Evolutionary conservation across 2,888 invertebrate genomes (phyloP).

Genomic region (Cryptophagus acutangulus): DNA sequence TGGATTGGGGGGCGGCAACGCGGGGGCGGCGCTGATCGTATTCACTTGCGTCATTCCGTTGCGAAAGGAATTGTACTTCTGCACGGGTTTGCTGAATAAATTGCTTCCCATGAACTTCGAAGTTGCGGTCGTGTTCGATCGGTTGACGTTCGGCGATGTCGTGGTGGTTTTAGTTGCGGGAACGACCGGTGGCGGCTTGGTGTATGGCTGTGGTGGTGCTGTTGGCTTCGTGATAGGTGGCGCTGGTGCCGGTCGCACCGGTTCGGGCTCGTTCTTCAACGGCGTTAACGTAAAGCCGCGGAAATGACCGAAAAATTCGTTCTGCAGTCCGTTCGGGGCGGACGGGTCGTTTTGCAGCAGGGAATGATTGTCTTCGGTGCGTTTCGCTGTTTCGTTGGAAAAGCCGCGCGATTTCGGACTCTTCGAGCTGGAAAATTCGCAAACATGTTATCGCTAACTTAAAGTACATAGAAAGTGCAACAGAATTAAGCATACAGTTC

Average conservation of each 20-base stretch:
- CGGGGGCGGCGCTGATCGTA: constrained; percentile 46
- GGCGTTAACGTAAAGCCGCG: constrained; percentile 76
- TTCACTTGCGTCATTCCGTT: constrained; percentile 48
- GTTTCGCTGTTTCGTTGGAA: constrained; percentile 47
- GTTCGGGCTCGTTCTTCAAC: constrained; percentile 49
- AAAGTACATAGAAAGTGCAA: no score
- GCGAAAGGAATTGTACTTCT: constrained; percentile 43
- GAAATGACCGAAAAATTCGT: constrained; percentile 78
- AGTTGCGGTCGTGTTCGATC: constrained; percentile 21
- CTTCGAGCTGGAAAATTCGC: constrained; percentile 43
- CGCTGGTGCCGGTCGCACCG: constrained; percentile 55
- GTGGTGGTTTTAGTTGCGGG: constrained; percentile 37
- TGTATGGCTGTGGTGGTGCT: constrained; percentile 12
- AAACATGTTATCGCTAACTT: constrained; percentile 11
- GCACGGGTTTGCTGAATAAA: constrained; percentile 33
- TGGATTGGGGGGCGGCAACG: constrained; percentile 61
- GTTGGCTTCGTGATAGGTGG: constrained; percentile 44
- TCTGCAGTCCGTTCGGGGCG: constrained; percentile 33
- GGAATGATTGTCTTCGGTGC: constrained; percentile 68
- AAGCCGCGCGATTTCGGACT: constrained; percentile 44
- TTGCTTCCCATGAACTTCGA: constrained; percentile 20
- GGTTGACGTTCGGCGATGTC: constrained; percentile 34
- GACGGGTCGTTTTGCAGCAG: constrained; percentile 49
- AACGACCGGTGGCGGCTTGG: constrained; percentile 20
- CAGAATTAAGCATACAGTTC: no score